Percentiles rank a stretch among this genome's conserved stretches.
phyloP scores from a whole-genome alignment of 1,140 invertebrate species.

The Drosophila littoralis region DNA sequence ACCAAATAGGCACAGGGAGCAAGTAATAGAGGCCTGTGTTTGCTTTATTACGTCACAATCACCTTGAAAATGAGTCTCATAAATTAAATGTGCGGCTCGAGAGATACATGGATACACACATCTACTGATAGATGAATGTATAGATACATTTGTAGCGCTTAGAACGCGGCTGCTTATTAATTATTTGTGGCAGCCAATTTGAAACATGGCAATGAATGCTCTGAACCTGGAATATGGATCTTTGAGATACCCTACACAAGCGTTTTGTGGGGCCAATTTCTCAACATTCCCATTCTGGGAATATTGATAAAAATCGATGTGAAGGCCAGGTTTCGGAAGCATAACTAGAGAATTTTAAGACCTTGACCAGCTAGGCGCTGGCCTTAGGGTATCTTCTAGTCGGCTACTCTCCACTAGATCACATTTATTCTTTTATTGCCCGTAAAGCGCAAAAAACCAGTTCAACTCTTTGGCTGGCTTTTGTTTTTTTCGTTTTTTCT shows the following conservation, averaged over 20 bases:
- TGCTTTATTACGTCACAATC: slow-evolving; percentile 39
- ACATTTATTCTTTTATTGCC: not conserved
- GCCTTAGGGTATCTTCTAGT: no score
- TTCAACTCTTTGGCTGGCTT: slow-evolving; percentile 49
- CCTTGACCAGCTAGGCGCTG: no score
- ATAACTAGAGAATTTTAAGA: no score
- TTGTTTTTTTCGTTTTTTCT: not conserved
- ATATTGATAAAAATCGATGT: no score
- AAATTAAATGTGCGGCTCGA: slow-evolving; percentile 34
- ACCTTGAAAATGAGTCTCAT: slow-evolving; percentile 44
- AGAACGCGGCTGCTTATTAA: slow-evolving; percentile 43
- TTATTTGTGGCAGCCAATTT: slow-evolving; percentile 46
- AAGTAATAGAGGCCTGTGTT: slow-evolving; percentile 9
- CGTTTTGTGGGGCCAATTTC: no score
- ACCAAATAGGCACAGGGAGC: slow-evolving; percentile 8
- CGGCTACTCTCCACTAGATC: not conserved
- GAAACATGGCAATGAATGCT: slow-evolving; percentile 41
- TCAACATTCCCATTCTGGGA: no score
- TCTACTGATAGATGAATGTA: slow-evolving; percentile 19
- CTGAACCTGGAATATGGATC: slow-evolving; percentile 8
- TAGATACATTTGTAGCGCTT: slow-evolving; percentile 44
- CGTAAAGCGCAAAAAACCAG: slow-evolving; percentile 47
- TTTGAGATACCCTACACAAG: slow-evolving; percentile 5
- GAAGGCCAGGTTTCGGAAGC: no score
- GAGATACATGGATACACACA: slow-evolving; percentile 14